Evolutionary conservation across 2,888 invertebrate species (phyloP), one percentile per base, ranked within the genome.

Genomic region (Caenorhabditis zanzibari): DNA sequence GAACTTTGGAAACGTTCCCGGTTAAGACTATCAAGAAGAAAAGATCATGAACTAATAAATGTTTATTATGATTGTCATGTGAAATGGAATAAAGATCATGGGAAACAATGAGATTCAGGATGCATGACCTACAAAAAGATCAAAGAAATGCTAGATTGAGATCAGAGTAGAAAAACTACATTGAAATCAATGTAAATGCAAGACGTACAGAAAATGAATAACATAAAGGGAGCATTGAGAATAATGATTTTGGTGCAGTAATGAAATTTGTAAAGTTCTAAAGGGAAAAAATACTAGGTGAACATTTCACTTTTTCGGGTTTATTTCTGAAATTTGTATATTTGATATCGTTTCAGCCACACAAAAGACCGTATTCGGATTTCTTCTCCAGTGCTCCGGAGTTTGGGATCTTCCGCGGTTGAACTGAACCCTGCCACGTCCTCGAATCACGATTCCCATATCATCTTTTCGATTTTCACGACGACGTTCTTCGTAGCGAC

Each of bases 341-440:
- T 22, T 22, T 61, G 12, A 22, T 61, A 12, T 3, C n/a, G 32
- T 2, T 2, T 24, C n/a, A n/a, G n/a, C 1, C 28, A 5, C 26
- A 22, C 12, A 52, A 24, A 16, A 14, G 7, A 56, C 69, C 56
- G 26, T 68, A 14, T 75, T 75, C 2, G 63, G 64, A 26, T 81
- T 71, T 32, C n/a, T 26, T 47, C 32, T 71, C 81, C 81, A 81
- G 58, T 81, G 71, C 6, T 58, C 61, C 28, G 81, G 81, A 26
- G 81, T 81, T 35, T 32, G 9, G 41, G 63, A 75, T 41, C 81
- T 32, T 19, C 56, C 52, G 5, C 59, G 24, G 12, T 28, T 24
- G 32, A 28, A 81, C 1, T 52, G 58, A 1, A 76, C 52, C 22
- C 38, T 49, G 14, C 81, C 81, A 16, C 81, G 75, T 41, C 81